Evolutionary conservation across 2,888 invertebrate genomes (phyloP), one percentile per base, ranked within the genome.

Genomic region (Watsonalla cultraria): DNA sequence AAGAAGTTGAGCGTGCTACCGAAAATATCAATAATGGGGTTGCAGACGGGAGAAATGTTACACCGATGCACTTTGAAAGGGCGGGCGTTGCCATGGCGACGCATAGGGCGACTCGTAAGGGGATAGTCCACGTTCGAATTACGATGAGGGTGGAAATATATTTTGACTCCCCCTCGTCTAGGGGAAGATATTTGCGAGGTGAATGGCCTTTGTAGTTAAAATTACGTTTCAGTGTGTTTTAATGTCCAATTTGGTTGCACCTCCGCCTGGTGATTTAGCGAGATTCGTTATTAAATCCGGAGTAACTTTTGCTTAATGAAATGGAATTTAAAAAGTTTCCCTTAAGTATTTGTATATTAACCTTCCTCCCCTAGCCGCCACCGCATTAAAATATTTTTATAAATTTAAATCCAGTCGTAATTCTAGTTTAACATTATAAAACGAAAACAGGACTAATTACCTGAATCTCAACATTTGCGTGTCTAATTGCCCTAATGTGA

Each of bases 101-200:
- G 53, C 51, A 54, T 63, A 59, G 75, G 82, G 85, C 76, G 74
- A 79, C 73, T 64, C 66, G 76, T 72, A 74, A 83, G 82, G 83
- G 86, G 81, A 80, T 80, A 76, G 76, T 75, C 70, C 74, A 73
- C 68, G 74, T 76, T 76, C 76, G 77, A 83, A 84, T 82, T 85
- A 84, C 82, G 82, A 81, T 76, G 86, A 85, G 86, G 86, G 87
- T 80, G 84, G 81, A 78, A 74, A 82, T 82, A 78, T 87, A 86
- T 87, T 87, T 84, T 72, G 79, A 76, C 82, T 77, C 84, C 84
- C 84, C 76, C 76, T 68, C 78, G 80, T 80, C 82, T 76, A 80
- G 83, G 86, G 87, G 84, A 84, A 80, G 77, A 80, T 78, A 80
- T 84, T 82, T 78, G 81, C 76, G 80, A 88, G 90, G 89, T 90